These are phyloP conservation scores for Rotaria sp. DNA, from an alignment of 2,888 invertebrate genomes.

Conservation along the genomic window DNA sequence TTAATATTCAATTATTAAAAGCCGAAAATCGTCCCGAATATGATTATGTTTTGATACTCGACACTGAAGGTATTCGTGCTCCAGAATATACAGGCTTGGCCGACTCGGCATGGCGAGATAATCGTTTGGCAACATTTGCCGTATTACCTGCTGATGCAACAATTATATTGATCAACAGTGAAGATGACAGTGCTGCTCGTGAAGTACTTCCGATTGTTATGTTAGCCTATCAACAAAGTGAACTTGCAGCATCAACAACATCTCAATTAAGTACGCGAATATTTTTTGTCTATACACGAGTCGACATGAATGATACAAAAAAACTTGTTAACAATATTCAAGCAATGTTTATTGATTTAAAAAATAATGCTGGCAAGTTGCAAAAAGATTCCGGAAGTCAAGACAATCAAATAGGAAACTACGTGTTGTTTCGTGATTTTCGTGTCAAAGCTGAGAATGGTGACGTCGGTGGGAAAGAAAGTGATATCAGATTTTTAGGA, in stretches of 20 bases:
- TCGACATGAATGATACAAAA: background rate
- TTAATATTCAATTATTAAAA: background rate
- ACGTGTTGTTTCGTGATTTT: background rate
- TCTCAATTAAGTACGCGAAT: background rate
- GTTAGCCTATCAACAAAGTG: background rate
- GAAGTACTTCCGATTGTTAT: background rate
- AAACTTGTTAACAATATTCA: constrained; percentile 1
- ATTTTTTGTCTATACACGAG: constrained; percentile 1
- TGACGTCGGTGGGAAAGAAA: background rate
- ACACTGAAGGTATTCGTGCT: background rate
- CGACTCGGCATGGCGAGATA: background rate
- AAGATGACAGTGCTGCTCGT: background rate
- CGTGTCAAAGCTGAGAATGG: background rate
- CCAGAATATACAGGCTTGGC: background rate
- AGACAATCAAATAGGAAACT: background rate
- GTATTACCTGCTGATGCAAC: background rate
- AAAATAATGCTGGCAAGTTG: background rate
- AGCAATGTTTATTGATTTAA: background rate
- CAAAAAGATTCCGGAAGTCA: background rate
- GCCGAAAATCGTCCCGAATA: background rate
- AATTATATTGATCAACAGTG: background rate
- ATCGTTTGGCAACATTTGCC: background rate
- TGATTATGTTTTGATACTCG: background rate
- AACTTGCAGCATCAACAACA: background rate
- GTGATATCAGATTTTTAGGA: background rate